Evolutionary conservation across 2,113 vertebrate species (phyloP), one percentile per base, ranked within the genome.

Genomic region (Carlito syrichta): DNA sequence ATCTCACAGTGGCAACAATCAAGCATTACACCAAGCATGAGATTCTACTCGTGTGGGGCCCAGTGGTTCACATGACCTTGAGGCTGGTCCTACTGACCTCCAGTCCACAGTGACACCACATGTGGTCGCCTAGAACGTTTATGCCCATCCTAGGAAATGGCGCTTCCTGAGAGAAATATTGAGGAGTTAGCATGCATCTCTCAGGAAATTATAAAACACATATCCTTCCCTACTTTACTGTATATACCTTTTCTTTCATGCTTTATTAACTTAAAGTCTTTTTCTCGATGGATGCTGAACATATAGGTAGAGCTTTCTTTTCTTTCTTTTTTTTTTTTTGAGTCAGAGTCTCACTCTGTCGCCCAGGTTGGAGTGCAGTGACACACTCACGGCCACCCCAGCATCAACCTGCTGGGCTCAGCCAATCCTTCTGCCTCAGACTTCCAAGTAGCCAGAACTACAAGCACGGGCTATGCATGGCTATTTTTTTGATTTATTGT

Each of bases 41-140:
- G 22, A 40, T 12, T 0, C 2, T 52, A 76, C 35, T 60, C 35
- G 14, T 48, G 9, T 7, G 20, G 38, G 14, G 19, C 0, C 11
- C 17, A 43, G 20, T 27, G 32, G 9, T 2, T 56, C 5, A 2
- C 11, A 27, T 2, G 5, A 4, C 1, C 30, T 32, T 17, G 27
- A 50, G 22, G 13, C 1, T 17, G 17, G 25, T 30, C 27, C 13
- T 40, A 25, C 23, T 68, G 40, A 89, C 20, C 9, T 66, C 3
- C 4, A 17, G 1, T n/a, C 4, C 23, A 85, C 27, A 10, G 0
- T 66, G n/a, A 32, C 54, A 60, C 6, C 11, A 50, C 20, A 1
- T 50, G 13, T n/a, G 12, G 2, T 45, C 63, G 63, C 4, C 32
- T 43, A 32, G 40, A 84, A 50, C 30, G 63, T 3, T 30, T 11